These are phyloP conservation scores for Nomada goodeniana DNA, from an alignment of 2,888 invertebrate species.

Conservation along the genomic window DNA sequence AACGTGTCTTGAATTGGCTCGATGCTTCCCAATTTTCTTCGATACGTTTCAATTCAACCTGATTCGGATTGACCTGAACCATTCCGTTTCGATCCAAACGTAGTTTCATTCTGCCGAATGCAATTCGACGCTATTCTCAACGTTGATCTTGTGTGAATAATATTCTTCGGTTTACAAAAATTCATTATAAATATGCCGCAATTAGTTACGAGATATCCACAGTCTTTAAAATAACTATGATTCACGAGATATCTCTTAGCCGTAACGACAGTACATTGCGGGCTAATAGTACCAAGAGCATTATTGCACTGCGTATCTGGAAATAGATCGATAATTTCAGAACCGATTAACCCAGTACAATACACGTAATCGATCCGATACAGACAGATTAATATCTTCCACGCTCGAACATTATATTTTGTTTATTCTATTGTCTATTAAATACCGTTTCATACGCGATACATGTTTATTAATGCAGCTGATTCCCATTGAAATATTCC, in stretches of 20 bases:
- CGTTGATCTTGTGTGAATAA: too few relatives aligned
- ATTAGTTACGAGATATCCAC: too few relatives aligned
- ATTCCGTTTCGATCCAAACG: neutral
- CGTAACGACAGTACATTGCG: neutral
- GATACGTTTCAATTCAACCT: neutral
- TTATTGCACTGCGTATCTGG: slow-evolving; percentile 15
- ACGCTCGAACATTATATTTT: neutral
- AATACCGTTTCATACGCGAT: neutral
- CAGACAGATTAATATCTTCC: slow-evolving; percentile 2
- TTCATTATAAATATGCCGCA: neutral
- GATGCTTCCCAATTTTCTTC: slow-evolving; percentile 7
- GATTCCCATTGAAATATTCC: slow-evolving; percentile 2
- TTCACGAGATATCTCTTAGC: neutral
- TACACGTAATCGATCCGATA: slow-evolving; percentile 4
- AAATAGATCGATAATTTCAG: slow-evolving; percentile 27
- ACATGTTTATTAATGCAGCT: neutral
- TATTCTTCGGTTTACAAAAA: neutral
- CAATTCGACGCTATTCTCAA: neutral
- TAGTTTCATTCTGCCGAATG: neutral
- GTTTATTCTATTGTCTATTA: neutral
- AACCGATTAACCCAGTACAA: slow-evolving; percentile 28
- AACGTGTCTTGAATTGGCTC: neutral
- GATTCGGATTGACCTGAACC: neutral
- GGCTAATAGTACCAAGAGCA: slow-evolving; percentile 8
- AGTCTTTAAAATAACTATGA: neutral